Evolutionary conservation across 2,113 vertebrate genomes (phyloP), one percentile per base, ranked within the genome.

Genomic region (Notothenia rossii): DNA sequence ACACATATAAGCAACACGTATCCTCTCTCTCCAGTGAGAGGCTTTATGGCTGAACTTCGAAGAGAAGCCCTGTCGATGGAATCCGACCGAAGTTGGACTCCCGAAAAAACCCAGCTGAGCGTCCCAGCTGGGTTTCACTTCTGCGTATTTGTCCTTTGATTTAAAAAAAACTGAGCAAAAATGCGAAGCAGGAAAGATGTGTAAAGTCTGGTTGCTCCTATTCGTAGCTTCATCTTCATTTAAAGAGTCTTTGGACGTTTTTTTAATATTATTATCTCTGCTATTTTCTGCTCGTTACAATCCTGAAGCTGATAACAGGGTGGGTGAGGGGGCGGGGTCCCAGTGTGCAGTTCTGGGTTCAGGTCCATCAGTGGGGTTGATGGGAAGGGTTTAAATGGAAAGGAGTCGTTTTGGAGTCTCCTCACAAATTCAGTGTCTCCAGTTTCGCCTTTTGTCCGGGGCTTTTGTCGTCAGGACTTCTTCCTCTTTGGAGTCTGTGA

Each of bases 401-500:
- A 22, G 61, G 50, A 15, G 50, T 67, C 7, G 50, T 33, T 15
- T 5, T 43, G 5, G 33, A 5, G 25, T 13, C 12, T 58, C 67
- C 56, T 9, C 12, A 48, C 11, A 10, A 29, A 65, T 95, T 29
- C 92, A 95, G 82, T 93, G 92, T 83, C 85, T 92, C 93, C 73
- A 85, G 80, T 29, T 94, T 46, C 79, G 89, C 70, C 88, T 93
- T 85, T 94, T 95, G 72, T 95, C 90, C 12, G 90, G 83, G 79
- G 74, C 71, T 69, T 94, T 95, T 77, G 84, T 84, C 73, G 60
- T 33, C 36, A 89, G 75, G n/a, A 84, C 91, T 6, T 90, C 94
- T 46, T 94, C 92, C 51, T 92, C 90, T 86, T 65, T 92, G 62
- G 85, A 71, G 36, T 89, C 93, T 95, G 45, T 33, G 25, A 25